Conservation (phyloP, 2,888 invertebrate genomes). For the Nemapogon koenigi region DNA sequence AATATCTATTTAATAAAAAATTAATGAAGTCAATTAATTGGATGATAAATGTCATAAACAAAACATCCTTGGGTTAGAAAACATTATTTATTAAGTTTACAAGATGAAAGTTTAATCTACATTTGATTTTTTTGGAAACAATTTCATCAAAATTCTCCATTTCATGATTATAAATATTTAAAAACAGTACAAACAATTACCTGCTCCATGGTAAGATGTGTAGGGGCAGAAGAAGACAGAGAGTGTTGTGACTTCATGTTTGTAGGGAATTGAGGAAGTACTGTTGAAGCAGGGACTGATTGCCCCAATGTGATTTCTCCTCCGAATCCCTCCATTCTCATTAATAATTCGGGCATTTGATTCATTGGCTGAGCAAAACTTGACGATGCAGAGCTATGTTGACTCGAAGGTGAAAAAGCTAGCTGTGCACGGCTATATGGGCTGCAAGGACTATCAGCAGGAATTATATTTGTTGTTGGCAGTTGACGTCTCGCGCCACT, state of each 20-base stretch:
- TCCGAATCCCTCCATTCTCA: constrained; percentile 68
- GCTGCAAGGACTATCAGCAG: constrained; percentile 55
- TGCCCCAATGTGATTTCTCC: constrained; percentile 67
- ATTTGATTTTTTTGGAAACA: too few relatives aligned
- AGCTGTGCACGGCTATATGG: constrained; percentile 52
- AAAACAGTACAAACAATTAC: constrained; percentile 28
- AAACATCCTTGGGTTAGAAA: too few relatives aligned
- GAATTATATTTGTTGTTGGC: constrained; percentile 28
- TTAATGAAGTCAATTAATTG: too few relatives aligned
- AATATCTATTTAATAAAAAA: too few relatives aligned
- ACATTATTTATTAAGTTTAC: too few relatives aligned
- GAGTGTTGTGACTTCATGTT: constrained; percentile 63
- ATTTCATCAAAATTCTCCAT: neutral
- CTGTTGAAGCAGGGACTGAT: constrained; percentile 68
- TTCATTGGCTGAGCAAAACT: constrained; percentile 51
- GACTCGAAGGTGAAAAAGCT: constrained; percentile 72
- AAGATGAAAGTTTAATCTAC: too few relatives aligned
- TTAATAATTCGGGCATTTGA: constrained; percentile 69
- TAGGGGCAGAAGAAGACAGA: constrained; percentile 87
- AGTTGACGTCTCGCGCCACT: constrained; percentile 36
- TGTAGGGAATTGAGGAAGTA: constrained; percentile 48
- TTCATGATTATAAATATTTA: neutral
- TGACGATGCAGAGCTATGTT: constrained; percentile 64
- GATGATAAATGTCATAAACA: too few relatives aligned
- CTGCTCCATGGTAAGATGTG: constrained; percentile 80